These are phyloP conservation scores for Sphenodon punctatus DNA, from an alignment of 2,797 vertebrate species.

Conservation along the genomic window DNA sequence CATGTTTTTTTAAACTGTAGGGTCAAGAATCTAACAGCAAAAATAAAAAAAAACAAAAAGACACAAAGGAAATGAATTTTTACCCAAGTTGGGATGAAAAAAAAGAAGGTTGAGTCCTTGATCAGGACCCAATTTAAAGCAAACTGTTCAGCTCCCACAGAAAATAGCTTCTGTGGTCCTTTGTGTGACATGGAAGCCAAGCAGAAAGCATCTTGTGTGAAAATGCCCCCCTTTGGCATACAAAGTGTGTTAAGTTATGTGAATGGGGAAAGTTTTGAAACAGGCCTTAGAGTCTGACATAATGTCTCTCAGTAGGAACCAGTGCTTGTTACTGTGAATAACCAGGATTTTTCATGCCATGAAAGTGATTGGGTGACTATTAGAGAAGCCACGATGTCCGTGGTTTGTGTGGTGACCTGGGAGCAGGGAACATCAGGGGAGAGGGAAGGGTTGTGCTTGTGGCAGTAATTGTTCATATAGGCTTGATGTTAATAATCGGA, in stretches of 20 bases:
- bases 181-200: slow-evolving; percentile 62
- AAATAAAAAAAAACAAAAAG: slow-evolving; percentile 9
- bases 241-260: slow-evolving; percentile 66
- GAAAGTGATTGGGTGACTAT: slow-evolving; percentile 77
- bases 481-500: slow-evolving; percentile 78
- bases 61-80: neutral
- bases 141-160: slow-evolving; percentile 40
- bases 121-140: slow-evolving; percentile 59
- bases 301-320: slow-evolving; percentile 71
- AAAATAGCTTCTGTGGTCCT: slow-evolving; percentile 54
- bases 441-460: slow-evolving; percentile 71
- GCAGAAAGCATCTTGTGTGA: slow-evolving; percentile 62
- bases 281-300: slow-evolving; percentile 70
- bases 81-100: slow-evolving; percentile 46
- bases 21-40: neutral
- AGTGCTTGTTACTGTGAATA: slow-evolving; percentile 67
- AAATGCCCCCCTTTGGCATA: slow-evolving; percentile 62
- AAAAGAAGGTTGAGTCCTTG: slow-evolving; percentile 44
- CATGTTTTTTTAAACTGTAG: neutral
- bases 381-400: slow-evolving; percentile 71
- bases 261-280: slow-evolving; percentile 71
- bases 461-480: slow-evolving; percentile 77
- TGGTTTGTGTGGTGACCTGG: slow-evolving; percentile 72
- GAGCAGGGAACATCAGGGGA: slow-evolving; percentile 68
- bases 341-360: slow-evolving; percentile 54